Conservation (phyloP, 2,797 vertebrate genomes). For the Onychomys arenicola region DNA sequence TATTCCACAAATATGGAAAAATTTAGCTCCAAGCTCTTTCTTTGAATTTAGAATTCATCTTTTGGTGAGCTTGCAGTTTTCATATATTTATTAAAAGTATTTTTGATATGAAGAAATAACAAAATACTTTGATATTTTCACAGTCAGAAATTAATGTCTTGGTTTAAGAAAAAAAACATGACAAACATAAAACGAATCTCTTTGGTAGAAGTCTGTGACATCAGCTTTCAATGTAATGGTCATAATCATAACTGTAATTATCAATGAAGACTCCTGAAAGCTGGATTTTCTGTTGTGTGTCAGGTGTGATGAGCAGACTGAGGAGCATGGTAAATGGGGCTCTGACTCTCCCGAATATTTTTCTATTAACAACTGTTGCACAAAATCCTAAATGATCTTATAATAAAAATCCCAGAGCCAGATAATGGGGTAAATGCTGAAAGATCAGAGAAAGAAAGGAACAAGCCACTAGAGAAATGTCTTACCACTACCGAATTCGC, state of each 20-base stretch:
- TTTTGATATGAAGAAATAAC: slow-evolving; percentile 60
- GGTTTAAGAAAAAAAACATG: slow-evolving; percentile 48
- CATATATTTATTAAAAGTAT: slow-evolving; percentile 56
- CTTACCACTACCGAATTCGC: too few relatives aligned
- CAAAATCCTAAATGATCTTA: too few relatives aligned
- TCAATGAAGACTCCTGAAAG: neutral
- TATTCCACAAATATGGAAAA: slow-evolving; percentile 62
- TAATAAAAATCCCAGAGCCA: too few relatives aligned
- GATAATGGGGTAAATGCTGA: too few relatives aligned
- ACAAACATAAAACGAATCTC: slow-evolving; percentile 54
- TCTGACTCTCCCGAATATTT: neutral
- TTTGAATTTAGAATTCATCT: slow-evolving; percentile 68
- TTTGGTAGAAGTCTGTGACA: slow-evolving; percentile 12
- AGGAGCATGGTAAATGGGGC: neutral
- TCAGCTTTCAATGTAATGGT: slow-evolving; percentile 1
- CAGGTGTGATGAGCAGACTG: neutral
- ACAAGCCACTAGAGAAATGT: too few relatives aligned
- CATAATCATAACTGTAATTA: neutral
- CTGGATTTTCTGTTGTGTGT: neutral
- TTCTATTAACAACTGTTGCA: neutral
- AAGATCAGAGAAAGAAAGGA: too few relatives aligned
- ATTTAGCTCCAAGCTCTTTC: slow-evolving; percentile 68
- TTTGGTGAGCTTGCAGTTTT: slow-evolving; percentile 67
- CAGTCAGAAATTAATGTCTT: slow-evolving; percentile 56
- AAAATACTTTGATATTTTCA: slow-evolving; percentile 63